Conservation (phyloP, 2,113 vertebrate genomes). For the Psilopsiagon aymara region DNA sequence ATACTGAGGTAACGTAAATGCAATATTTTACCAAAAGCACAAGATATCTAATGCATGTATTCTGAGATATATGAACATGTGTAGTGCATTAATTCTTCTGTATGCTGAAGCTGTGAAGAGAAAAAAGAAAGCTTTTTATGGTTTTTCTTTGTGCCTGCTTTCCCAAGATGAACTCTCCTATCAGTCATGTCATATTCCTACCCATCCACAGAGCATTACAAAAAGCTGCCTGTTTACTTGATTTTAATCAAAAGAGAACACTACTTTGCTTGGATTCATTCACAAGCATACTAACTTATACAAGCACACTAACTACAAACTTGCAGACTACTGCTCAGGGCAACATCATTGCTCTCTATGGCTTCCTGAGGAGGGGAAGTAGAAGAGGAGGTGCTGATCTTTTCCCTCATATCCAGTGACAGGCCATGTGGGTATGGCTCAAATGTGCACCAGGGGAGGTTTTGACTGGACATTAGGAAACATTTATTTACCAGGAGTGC, state of each 20-base stretch:
- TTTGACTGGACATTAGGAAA: background rate
- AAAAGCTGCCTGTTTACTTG: background rate
- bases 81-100: background rate
- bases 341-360: background rate
- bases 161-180: background rate
- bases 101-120: background rate
- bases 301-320: background rate
- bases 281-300: background rate
- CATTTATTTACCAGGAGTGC: rapidly evolving
- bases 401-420: background rate
- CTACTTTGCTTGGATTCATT: background rate
- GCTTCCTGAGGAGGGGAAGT: background rate
- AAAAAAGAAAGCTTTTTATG: background rate
- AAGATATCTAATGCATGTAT: background rate
- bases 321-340: background rate
- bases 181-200: background rate
- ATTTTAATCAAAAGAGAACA: background rate
- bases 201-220: background rate
- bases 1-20: background rate
- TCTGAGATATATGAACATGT: background rate
- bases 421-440: rapidly evolving
- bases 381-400: background rate
- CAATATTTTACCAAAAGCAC: background rate
- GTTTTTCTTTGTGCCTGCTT: background rate
- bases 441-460: background rate